phyloP scores from a whole-genome alignment of 2,888 invertebrate species.

The Hylaea fasciaria region DNA sequence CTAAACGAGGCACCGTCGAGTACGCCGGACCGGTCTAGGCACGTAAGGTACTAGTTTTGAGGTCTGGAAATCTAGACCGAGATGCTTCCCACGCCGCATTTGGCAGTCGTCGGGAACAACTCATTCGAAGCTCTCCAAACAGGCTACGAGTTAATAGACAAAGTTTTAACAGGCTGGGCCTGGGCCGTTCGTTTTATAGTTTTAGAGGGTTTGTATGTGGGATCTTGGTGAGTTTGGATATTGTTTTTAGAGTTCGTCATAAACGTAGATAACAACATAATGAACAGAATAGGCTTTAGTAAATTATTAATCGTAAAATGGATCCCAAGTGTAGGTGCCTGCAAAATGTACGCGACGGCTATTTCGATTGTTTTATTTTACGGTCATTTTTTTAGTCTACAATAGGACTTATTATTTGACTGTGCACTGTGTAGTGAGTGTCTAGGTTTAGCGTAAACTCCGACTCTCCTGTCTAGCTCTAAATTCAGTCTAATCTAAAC shows the following conservation, averaged over 20 bases:
- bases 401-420: too few species aligned
- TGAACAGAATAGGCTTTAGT: slow-evolving; percentile 1
- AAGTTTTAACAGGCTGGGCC: slow-evolving; percentile 39
- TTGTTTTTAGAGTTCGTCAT: slow-evolving; percentile 27
- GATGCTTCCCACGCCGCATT: slow-evolving; percentile 53
- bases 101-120: slow-evolving; percentile 35
- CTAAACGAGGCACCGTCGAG: slow-evolving; percentile 37
- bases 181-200: slow-evolving; percentile 32
- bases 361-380: too few species aligned
- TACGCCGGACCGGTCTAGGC: slow-evolving; percentile 44
- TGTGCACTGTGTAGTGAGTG: background rate
- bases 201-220: slow-evolving; percentile 23
- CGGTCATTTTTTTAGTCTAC: too few species aligned
- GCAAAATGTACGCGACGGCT: too few species aligned
- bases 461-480: too few species aligned
- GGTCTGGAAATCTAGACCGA: slow-evolving; percentile 48
- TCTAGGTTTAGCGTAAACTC: background rate
- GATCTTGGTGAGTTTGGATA: slow-evolving; percentile 25
- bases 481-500: background rate
- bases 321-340: too few species aligned
- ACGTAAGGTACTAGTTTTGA: slow-evolving; percentile 40
- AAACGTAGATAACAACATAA: slow-evolving; percentile 4
- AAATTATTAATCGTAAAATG: background rate
- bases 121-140: slow-evolving; percentile 20
- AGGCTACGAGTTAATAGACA: slow-evolving; percentile 39